Percentiles rank a stretch among this genome's conserved stretches.
These are phyloP conservation scores for Vulpes ferrilata DNA, from an alignment of 2,113 vertebrate species.

Conservation along the genomic window DNA sequence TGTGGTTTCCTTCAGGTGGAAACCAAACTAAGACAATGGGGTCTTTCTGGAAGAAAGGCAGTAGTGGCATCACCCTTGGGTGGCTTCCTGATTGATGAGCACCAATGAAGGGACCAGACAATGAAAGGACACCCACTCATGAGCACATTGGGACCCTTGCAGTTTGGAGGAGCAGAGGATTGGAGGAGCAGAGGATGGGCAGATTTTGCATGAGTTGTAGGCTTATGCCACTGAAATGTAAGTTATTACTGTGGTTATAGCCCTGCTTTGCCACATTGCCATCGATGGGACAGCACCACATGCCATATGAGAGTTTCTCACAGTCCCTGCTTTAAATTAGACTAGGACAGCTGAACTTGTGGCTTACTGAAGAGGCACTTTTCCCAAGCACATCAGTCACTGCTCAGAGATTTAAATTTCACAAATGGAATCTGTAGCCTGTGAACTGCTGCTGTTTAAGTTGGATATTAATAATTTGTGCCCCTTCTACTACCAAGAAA, in stretches of 20 bases:
- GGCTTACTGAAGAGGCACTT: not conserved
- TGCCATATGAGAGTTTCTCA: not conserved
- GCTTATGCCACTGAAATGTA: no score
- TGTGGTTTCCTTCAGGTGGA: not conserved
- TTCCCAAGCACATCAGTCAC: constrained; percentile 2
- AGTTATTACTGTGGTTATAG: not conserved
- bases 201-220: not conserved
- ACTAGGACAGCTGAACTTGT: not conserved
- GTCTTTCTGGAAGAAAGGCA: not conserved
- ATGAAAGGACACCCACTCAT: not conserved
- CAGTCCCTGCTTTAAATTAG: not conserved
- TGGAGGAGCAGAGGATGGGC: fast-evolving
- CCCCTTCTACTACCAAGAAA: not conserved
- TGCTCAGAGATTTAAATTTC: constrained; percentile 55
- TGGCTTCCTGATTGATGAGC: not conserved
- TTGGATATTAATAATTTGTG: constrained; percentile 74
- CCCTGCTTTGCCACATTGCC: not conserved
- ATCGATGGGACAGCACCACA: not conserved
- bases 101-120: not conserved
- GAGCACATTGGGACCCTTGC: fast-evolving
- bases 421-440: constrained; percentile 47
- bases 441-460: constrained; percentile 14
- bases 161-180: fast-evolving
- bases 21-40: not conserved
- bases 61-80: not conserved